Evolutionary conservation across 2,797 vertebrate species (phyloP).

Genomic region (Chloroceryle inda): DNA sequence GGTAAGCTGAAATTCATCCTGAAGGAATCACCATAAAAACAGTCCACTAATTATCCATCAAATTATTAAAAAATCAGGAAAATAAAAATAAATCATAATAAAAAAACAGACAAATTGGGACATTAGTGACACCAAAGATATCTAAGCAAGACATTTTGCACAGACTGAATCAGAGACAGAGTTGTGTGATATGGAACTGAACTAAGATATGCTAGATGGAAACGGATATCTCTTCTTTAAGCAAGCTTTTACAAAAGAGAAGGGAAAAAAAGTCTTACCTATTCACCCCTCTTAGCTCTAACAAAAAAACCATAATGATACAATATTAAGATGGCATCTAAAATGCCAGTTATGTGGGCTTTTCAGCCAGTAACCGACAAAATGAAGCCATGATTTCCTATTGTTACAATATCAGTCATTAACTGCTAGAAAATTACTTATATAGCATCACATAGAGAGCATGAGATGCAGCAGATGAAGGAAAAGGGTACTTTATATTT

Average conservation of each 20-base stretch:
- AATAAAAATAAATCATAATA: not conserved
- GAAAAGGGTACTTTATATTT: not conserved
- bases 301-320: not conserved
- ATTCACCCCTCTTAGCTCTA: not conserved
- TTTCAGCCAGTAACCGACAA: constrained; percentile 16
- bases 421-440: constrained; percentile 13
- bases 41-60: not conserved
- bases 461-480: not conserved
- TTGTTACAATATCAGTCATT: constrained; percentile 27
- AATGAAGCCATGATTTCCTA: constrained; percentile 28
- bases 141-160: not conserved
- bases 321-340: not conserved
- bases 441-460: not conserved
- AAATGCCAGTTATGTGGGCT: not conserved
- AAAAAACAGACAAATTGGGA: not conserved
- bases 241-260: not conserved
- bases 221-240: fast-evolving
- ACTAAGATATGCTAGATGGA: not conserved
- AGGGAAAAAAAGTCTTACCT: not conserved
- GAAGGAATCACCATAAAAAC: not conserved
- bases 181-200: not conserved
- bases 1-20: not conserved
- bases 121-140: not conserved
- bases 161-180: not conserved
- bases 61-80: not conserved